A percentile compares a stretch with the other conserved stretches of the same genome.
Conservation (phyloP, 2,888 invertebrate genomes). For the Xylota sylvarum region DNA sequence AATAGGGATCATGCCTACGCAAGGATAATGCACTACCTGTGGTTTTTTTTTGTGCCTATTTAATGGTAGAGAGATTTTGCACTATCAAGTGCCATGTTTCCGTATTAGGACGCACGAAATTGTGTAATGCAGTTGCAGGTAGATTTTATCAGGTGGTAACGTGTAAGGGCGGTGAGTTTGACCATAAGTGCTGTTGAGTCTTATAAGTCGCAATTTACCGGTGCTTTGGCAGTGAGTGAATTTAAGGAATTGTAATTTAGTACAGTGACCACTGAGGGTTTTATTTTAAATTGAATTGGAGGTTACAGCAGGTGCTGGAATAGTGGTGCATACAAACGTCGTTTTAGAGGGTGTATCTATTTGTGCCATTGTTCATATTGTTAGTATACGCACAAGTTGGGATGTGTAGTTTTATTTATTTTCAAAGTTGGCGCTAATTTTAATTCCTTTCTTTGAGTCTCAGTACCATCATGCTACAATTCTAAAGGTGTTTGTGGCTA, state of each 20-base stretch:
- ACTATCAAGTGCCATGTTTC: conserved; percentile 21
- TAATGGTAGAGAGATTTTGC: neutral
- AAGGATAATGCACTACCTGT: conserved; percentile 63
- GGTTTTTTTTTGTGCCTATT: conserved; percentile 23
- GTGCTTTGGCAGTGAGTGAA: neutral
- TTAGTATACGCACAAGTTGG: too few species aligned
- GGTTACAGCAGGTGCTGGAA: too few species aligned
- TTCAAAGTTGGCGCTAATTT: too few species aligned
- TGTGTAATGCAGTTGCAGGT: conserved; percentile 41
- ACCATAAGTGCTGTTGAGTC: neutral
- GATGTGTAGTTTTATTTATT: too few species aligned
- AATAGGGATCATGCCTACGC: conserved; percentile 59
- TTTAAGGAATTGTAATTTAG: neutral
- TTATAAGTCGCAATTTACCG: neutral
- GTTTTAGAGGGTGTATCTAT: too few species aligned
- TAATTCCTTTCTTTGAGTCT: too few species aligned
- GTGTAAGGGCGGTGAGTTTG: neutral
- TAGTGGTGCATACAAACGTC: too few species aligned
- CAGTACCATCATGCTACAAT: too few species aligned
- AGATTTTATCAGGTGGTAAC: neutral
- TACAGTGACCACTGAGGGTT: neutral
- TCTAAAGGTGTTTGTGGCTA: too few species aligned
- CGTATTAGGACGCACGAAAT: conserved; percentile 18
- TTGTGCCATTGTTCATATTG: too few species aligned
- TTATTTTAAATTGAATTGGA: too few species aligned